Conservation (phyloP, 2,113 vertebrate genomes). For the Platycercus adscitus region DNA sequence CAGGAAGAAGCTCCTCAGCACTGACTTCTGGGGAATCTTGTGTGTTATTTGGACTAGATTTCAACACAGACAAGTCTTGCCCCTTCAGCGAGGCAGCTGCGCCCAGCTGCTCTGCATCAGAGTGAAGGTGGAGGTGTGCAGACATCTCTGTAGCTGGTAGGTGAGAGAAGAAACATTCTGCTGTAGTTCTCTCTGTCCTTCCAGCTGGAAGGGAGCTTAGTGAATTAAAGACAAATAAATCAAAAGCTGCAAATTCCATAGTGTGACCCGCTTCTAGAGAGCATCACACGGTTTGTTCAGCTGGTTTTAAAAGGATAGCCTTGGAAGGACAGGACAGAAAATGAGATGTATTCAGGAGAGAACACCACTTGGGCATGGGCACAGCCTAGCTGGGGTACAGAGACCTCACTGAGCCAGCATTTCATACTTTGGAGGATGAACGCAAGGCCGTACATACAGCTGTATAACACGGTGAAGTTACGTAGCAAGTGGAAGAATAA, state of each 20-base stretch:
- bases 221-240: not conserved
- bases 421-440: not conserved
- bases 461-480: not conserved
- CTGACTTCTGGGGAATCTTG: not conserved
- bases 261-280: not conserved
- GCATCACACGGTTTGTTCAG: not conserved
- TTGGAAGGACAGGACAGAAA: not conserved
- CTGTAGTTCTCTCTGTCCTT: not conserved
- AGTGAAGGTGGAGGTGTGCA: not conserved
- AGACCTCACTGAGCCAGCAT: not conserved
- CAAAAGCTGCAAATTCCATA: not conserved
- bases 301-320: not conserved
- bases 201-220: not conserved
- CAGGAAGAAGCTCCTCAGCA: not conserved
- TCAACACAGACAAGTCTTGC: too few species aligned
- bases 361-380: fast-evolving
- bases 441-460: not conserved
- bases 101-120: not conserved
- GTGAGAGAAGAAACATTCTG: not conserved
- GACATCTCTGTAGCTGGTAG: not conserved
- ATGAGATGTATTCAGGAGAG: not conserved
- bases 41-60: not conserved
- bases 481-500: not conserved
- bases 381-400: not conserved
- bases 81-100: not conserved